phyloP scores from a whole-genome alignment of 2,888 invertebrate genomes.

The Catocala sponsa region DNA sequence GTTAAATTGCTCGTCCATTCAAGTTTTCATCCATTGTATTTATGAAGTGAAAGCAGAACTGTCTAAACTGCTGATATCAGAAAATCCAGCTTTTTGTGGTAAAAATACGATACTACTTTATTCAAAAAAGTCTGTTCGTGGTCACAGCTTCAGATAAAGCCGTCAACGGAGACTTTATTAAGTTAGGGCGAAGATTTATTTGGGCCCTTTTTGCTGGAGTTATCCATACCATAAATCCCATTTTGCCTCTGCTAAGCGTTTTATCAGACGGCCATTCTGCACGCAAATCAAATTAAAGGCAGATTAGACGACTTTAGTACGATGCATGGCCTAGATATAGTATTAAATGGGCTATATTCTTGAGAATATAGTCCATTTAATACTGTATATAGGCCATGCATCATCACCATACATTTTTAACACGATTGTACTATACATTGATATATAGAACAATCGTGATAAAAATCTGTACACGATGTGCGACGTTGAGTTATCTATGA shows the following conservation, averaged over 20 bases:
- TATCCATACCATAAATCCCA: slow-evolving; percentile 81
- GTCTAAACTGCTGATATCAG: slow-evolving; percentile 35
- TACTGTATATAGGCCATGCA: too few species aligned
- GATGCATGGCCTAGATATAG: slow-evolving; percentile 66
- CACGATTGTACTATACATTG: too few species aligned
- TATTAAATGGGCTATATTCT: slow-evolving; percentile 45
- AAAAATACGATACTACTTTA: slow-evolving; percentile 62
- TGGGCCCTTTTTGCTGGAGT: slow-evolving; percentile 76
- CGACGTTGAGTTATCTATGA: slow-evolving; percentile 21
- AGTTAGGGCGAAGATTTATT: slow-evolving; percentile 81
- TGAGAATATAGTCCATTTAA: too few species aligned
- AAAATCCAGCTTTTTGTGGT: slow-evolving; percentile 22
- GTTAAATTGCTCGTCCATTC: slow-evolving; percentile 1
- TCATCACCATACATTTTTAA: too few species aligned
- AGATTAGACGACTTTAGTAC: slow-evolving; percentile 67
- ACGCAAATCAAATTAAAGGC: slow-evolving; percentile 83
- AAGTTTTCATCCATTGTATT: neutral
- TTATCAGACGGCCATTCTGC: slow-evolving; percentile 75
- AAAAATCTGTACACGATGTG: slow-evolving; percentile 39
- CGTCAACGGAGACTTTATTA: slow-evolving; percentile 82
- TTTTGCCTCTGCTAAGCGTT: slow-evolving; percentile 77
- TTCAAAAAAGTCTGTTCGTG: slow-evolving; percentile 69
- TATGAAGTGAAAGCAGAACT: slow-evolving; percentile 21
- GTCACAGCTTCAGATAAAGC: slow-evolving; percentile 75
- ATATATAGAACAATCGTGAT: slow-evolving; percentile 43